These are phyloP conservation scores for Pheosia gnoma DNA, from an alignment of 2,888 invertebrate genomes.

Conservation along the genomic window DNA sequence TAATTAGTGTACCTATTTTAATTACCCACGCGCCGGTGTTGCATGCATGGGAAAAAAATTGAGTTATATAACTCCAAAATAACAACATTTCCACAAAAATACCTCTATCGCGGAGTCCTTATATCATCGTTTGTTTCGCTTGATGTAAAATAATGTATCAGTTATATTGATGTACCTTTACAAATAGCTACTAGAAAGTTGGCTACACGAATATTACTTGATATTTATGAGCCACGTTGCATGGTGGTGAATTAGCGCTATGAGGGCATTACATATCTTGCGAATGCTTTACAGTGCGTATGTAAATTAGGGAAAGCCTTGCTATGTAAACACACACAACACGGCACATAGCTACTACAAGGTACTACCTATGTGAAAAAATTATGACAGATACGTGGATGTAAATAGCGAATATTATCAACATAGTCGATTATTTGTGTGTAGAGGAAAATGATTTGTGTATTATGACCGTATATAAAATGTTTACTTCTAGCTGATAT, in stretches of 20 bases:
- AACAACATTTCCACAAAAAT: too few species aligned
- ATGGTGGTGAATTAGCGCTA: constrained; percentile 12
- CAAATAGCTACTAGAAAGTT: background rate
- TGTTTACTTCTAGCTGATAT: too few species aligned
- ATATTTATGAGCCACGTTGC: background rate
- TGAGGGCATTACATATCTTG: constrained; percentile 21
- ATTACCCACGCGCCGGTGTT: constrained; percentile 43
- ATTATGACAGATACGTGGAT: too few species aligned
- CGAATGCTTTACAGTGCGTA: constrained; percentile 14
- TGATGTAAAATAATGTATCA: too few species aligned
- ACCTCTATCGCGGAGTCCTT: too few species aligned
- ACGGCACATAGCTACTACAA: background rate
- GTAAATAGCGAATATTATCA: too few species aligned
- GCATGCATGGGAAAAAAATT: background rate
- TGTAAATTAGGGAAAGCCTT: constrained; percentile 28
- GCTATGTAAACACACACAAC: background rate
- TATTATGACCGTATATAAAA: too few species aligned
- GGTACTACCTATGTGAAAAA: too few species aligned
- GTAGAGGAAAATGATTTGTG: too few species aligned
- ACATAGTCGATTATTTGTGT: too few species aligned
- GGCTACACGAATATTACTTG: background rate
- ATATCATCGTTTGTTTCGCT: too few species aligned
- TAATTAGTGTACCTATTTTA: constrained; percentile 64
- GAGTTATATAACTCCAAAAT: background rate
- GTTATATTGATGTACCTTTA: too few species aligned